Percentiles rank a stretch among this genome's conserved stretches.
phyloP scores from a whole-genome alignment of 2,113 vertebrate species.

The Onychostoma macrolepis region DNA sequence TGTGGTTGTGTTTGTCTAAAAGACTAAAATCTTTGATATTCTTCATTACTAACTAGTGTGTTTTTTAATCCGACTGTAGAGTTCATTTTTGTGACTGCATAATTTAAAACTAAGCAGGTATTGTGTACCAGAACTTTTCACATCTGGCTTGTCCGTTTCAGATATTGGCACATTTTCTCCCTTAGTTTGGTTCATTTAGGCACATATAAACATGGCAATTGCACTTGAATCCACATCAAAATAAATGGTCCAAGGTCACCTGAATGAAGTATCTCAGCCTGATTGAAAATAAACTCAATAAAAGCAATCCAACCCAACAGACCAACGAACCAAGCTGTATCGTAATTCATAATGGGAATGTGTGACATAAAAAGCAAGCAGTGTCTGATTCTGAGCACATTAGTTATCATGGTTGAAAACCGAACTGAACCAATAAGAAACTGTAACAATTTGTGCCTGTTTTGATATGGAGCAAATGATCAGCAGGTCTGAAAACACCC shows the following conservation, averaged over 20 bases:
- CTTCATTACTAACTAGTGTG: not conserved
- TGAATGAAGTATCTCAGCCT: not conserved
- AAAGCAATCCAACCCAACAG: not conserved
- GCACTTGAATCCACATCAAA: not conserved
- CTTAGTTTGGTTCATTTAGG: not conserved
- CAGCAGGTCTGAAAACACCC: not conserved
- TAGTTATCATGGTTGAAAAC: not conserved
- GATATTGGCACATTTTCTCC: not conserved
- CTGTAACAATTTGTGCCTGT: not conserved
- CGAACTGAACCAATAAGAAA: not conserved
- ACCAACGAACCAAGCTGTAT: not conserved
- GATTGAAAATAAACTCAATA: not conserved
- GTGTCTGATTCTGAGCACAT: not conserved
- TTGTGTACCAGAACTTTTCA: not conserved
- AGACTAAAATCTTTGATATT: not conserved
- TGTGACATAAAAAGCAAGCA: not conserved
- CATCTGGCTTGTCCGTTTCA: not conserved
- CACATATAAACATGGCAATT: not conserved
- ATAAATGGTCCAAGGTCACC: not conserved
- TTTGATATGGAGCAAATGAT: not conserved
- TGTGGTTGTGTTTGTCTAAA: not conserved
- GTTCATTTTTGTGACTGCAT: not conserved
- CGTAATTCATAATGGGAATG: not conserved
- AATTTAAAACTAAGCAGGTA: not conserved
- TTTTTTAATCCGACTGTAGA: not conserved